phyloP scores from a whole-genome alignment of 1,140 invertebrate genomes.

The Drosophila nannoptera region DNA sequence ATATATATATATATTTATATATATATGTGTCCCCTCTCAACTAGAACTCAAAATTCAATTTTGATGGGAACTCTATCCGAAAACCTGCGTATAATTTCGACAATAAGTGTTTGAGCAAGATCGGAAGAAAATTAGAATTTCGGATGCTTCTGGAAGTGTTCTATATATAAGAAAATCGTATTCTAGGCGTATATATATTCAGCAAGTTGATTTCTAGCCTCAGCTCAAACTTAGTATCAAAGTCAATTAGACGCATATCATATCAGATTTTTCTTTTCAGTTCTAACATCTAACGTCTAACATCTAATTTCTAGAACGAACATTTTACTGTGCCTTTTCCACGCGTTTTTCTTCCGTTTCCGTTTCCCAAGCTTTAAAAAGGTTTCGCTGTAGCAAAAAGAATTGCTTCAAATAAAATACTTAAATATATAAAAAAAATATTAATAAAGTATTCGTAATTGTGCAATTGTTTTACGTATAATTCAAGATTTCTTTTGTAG shows the following conservation, averaged over 20 bases:
- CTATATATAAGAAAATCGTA: constrained; percentile 13
- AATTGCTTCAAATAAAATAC: constrained; percentile 31
- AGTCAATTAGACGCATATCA: constrained; percentile 73
- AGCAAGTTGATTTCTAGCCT: constrained; percentile 28
- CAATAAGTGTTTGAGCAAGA: constrained; percentile 55
- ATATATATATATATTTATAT: constrained; percentile 33
- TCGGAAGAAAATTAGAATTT: constrained; percentile 14
- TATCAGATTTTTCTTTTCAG: constrained; percentile 20
- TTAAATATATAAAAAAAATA: constrained; percentile 17
- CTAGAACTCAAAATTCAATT: constrained; percentile 62
- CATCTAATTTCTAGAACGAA: constrained; percentile 19
- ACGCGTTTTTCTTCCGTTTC: constrained; percentile 38
- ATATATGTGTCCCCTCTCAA: constrained; percentile 31
- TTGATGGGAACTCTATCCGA: constrained; percentile 34
- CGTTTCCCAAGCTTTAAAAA: constrained; percentile 52
- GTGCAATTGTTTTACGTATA: constrained; percentile 30
- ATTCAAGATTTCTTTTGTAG: constrained; percentile 28
- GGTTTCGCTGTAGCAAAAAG: constrained; percentile 60
- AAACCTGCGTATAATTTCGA: constrained; percentile 70
- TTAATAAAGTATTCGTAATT: constrained; percentile 20
- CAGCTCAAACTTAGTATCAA: constrained; percentile 30
- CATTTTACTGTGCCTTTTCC: constrained; percentile 64
- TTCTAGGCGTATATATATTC: constrained; percentile 30
- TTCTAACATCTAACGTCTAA: neutral
- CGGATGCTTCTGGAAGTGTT: constrained; percentile 45